phyloP scores from a whole-genome alignment of 23 tunicate genomes.

The Halocynthia roretzi region DNA sequence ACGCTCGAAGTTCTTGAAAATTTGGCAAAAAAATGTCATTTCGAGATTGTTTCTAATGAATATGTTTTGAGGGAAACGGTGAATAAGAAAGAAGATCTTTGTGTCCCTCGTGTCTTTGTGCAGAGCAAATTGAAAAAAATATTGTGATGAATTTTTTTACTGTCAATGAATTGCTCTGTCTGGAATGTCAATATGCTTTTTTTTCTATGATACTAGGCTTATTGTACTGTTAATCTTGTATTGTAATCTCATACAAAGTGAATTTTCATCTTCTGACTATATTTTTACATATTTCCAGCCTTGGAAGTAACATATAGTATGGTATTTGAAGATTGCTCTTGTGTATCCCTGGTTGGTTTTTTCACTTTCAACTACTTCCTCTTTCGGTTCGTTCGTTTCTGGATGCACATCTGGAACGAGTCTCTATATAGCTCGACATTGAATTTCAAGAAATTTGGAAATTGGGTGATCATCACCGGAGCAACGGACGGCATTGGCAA shows the following conservation, averaged over 20 bases:
- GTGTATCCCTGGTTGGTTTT: not conserved
- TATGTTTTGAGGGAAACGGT: constrained; percentile 75
- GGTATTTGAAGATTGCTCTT: not conserved
- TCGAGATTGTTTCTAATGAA: constrained; percentile 40
- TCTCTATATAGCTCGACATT: constrained; percentile 2
- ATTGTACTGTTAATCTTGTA: no score
- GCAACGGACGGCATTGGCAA: constrained; percentile 82
- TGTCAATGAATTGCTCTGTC: not conserved
- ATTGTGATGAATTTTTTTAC: not conserved
- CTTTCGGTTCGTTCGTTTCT: not conserved
- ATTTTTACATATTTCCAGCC: no score
- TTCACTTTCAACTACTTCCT: not conserved
- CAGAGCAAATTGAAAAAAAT: constrained; percentile 70
- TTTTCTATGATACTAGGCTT: no score
- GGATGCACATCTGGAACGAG: constrained; percentile 5
- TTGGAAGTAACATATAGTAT: no score
- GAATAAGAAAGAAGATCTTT: constrained; percentile 71
- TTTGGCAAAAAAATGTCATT: constrained; percentile 34
- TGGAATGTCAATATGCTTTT: no score
- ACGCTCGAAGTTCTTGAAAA: constrained; percentile 34
- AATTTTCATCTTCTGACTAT: no score
- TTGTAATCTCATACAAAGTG: no score
- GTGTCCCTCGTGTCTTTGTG: constrained; percentile 81
- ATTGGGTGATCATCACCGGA: constrained; percentile 75
- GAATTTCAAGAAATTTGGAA: constrained; percentile 13